phyloP scores from a whole-genome alignment of 2,113 vertebrate genomes.

The Dunckerocampus dactyliophorus region DNA sequence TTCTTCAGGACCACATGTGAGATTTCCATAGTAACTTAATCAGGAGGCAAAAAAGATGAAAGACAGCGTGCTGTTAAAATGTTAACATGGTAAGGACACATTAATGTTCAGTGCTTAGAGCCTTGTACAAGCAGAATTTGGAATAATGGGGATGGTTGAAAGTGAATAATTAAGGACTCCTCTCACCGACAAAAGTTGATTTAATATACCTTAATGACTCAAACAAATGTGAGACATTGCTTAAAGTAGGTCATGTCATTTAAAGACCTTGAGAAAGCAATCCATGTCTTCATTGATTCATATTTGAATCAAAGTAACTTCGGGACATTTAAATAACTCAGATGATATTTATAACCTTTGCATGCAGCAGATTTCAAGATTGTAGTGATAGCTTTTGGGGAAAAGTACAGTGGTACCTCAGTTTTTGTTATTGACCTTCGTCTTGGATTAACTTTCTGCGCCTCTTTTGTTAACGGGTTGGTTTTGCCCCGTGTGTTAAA shows the following conservation, averaged over 20 bases:
- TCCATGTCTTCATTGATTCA: neutral
- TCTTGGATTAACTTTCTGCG: no score
- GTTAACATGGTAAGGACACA: no score
- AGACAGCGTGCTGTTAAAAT: no score
- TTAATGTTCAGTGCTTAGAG: no score
- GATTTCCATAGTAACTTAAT: no score
- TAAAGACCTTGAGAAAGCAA: neutral
- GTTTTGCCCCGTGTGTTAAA: no score
- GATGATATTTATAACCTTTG: neutral
- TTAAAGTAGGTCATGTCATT: neutral
- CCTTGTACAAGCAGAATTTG: neutral
- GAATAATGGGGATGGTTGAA: neutral
- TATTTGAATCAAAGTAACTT: neutral
- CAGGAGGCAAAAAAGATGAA: no score
- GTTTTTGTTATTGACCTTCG: no score
- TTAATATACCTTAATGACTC: neutral
- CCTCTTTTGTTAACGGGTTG: no score
- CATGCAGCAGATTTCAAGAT: neutral
- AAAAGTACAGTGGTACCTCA: no score
- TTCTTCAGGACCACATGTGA: no score
- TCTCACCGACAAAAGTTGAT: neutral
- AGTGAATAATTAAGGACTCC: neutral
- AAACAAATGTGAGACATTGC: neutral
- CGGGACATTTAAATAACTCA: neutral
- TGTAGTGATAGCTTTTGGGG: neutral